A percentile compares a stretch with the other conserved stretches of the same genome.
phyloP scores from a whole-genome alignment of 2,888 invertebrate species.

The Nomada hirtipes region DNA sequence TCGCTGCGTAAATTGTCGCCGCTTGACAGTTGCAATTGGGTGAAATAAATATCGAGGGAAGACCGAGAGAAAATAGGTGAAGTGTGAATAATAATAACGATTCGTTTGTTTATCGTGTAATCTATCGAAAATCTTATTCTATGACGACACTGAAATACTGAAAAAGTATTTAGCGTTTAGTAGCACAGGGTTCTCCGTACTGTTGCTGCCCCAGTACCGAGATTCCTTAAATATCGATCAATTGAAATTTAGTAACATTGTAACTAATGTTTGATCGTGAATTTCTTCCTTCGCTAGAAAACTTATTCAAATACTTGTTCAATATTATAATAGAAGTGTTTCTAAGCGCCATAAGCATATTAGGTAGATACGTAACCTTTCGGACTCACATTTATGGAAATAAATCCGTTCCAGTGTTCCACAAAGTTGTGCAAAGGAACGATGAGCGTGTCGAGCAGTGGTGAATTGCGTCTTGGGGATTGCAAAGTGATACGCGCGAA shows the following conservation, averaged over 20 bases:
- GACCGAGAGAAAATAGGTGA: not conserved
- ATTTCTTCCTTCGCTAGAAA: slow-evolving; percentile 6
- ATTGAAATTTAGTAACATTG: slow-evolving; percentile 12
- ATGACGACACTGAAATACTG: slow-evolving; percentile 3
- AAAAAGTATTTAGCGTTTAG: not conserved
- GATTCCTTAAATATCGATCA: slow-evolving; percentile 49
- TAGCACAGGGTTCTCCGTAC: slow-evolving; percentile 63
- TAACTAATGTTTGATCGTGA: slow-evolving; percentile 5
- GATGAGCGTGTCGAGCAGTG: not conserved
- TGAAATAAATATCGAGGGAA: not conserved
- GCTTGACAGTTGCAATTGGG: slow-evolving; percentile 18
- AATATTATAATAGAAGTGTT: not conserved
- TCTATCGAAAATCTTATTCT: slow-evolving; percentile 23
- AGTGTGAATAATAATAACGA: slow-evolving; percentile 24
- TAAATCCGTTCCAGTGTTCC: slow-evolving; percentile 4
- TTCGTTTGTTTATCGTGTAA: slow-evolving; percentile 17
- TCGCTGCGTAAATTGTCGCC: not conserved
- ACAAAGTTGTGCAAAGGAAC: not conserved
- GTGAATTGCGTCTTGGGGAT: not conserved
- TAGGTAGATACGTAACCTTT: not conserved
- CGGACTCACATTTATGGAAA: not conserved
- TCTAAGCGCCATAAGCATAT: not conserved
- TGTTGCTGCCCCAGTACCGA: slow-evolving; percentile 79
- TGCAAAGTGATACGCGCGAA: not conserved
- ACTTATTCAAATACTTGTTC: slow-evolving; percentile 11